Percentiles rank a stretch among this genome's conserved stretches.
Evolutionary conservation across 2,113 vertebrate species (phyloP).

Genomic region (Accipiter cooperii): DNA sequence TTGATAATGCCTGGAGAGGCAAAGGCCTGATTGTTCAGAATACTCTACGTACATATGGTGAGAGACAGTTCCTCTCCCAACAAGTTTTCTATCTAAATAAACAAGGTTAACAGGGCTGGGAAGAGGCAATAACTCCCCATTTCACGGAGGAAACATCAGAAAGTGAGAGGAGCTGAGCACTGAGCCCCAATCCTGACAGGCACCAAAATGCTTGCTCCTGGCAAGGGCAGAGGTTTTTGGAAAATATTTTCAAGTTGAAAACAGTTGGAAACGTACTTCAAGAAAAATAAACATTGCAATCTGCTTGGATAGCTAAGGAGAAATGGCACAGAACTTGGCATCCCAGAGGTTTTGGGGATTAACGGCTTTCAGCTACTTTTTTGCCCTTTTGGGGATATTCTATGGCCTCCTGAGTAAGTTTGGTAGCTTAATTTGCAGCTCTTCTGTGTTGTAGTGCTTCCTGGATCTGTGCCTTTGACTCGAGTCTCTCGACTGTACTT

Average conservation of each 20-base stretch:
- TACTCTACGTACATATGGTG: slow-evolving; percentile 50
- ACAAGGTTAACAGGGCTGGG: slow-evolving; percentile 46
- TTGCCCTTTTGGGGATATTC: not conserved
- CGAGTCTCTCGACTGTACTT: not conserved
- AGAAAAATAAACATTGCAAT: slow-evolving; percentile 47
- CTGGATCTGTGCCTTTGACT: not conserved
- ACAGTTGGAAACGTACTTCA: slow-evolving; percentile 42
- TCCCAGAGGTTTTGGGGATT: not conserved
- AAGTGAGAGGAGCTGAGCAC: slow-evolving; percentile 14
- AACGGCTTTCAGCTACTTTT: not conserved
- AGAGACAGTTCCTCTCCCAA: slow-evolving; percentile 55
- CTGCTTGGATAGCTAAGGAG: slow-evolving; percentile 8
- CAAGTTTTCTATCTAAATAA: slow-evolving; percentile 49
- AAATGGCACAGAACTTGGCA: not conserved
- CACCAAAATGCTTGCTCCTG: slow-evolving; percentile 20
- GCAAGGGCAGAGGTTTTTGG: slow-evolving; percentile 42
- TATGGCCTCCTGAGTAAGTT: not conserved
- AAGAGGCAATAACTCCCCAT: slow-evolving; percentile 15
- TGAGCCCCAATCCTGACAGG: slow-evolving; percentile 31
- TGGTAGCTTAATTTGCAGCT: not conserved
- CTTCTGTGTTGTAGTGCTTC: not conserved
- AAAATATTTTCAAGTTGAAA: slow-evolving; percentile 53
- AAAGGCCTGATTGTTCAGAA: slow-evolving; percentile 47
- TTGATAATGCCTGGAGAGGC: slow-evolving; percentile 52
- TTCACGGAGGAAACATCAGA: slow-evolving; percentile 18